Conservation (phyloP, 2,888 invertebrate species). For the Octodonta nipae region DNA sequence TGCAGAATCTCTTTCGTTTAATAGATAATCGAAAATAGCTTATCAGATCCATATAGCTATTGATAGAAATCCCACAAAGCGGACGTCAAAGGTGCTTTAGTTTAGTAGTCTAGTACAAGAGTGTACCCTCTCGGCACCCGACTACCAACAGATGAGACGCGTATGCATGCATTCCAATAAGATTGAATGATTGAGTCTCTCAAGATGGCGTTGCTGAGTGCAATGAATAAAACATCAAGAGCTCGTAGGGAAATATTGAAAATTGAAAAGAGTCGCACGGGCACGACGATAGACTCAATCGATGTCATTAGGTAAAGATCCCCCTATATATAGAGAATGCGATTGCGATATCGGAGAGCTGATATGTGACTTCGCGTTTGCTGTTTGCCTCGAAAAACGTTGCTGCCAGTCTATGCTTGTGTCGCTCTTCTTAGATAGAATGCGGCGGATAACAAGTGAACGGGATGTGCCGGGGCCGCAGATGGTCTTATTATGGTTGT, state of each 20-base stretch:
- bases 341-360: slow-evolving; percentile 18
- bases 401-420: too few relatives aligned
- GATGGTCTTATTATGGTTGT: too few relatives aligned
- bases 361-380: slow-evolving; percentile 14
- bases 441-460: too few relatives aligned
- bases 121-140: slow-evolving; percentile 4
- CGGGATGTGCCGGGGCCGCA: too few relatives aligned
- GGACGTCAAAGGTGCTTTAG: too few relatives aligned
- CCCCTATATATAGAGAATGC: slow-evolving; percentile 26
- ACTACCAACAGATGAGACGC: slow-evolving; percentile 26
- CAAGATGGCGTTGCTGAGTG: slow-evolving; percentile 38
- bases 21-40: too few relatives aligned
- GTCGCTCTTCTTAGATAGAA: too few relatives aligned
- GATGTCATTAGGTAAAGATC: slow-evolving; percentile 33
- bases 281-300: slow-evolving; percentile 35
- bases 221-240: slow-evolving; percentile 41
- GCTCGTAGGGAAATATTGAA: slow-evolving; percentile 38
- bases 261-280: slow-evolving; percentile 37
- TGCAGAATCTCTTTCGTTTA: too few relatives aligned
- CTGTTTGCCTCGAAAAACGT: too few relatives aligned
- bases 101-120: slow-evolving; percentile 1
- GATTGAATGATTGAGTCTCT: slow-evolving; percentile 37
- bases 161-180: slow-evolving; percentile 36
- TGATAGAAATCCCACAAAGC: too few relatives aligned
- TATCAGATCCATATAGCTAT: too few relatives aligned